Base-by-base conservation (phyloP, 2,888 invertebrate species). In the Patella depressa region DNA sequence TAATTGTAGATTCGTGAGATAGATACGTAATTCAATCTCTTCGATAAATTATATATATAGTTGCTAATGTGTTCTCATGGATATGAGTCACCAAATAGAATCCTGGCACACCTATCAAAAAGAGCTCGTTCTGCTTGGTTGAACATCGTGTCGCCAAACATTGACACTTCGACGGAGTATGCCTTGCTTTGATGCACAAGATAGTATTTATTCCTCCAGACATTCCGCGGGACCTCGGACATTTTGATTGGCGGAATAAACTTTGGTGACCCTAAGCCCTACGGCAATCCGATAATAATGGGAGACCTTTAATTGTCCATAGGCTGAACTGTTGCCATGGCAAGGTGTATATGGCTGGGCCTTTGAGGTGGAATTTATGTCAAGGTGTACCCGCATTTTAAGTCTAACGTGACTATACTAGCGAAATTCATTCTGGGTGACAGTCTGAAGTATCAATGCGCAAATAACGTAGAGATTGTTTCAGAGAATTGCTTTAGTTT, bases 71-170 rank as follows among this genome's bases (percentile, higher is more conserved):
- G 65, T 65, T 65, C 65, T 24, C 65, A 65, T 65, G 19, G 24
- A 15, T 65, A 65, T 65, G 65, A 19, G 19, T 19, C 65, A 65
- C 19, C 19, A 65, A 65, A 65, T 24, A 65, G 65, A 65, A 65
- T 65, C 65, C 65, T 65, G 65, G 65, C 65, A 65, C 65, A 65
- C 65, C 65, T 65, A 65, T 65, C 65, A 65, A 65, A 65, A 24
- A 65, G 19, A 24, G 19, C 24, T 24, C 24, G 65, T 65, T 65
- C 24, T 65, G 65, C 65, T 24, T 65, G 19, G 65, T 24, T 65
- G 65, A 65, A 65, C 65, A 65, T 24, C 65, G 24, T 24, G 65
- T 65, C 65, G 65, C 65, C 65, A 65, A 65, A 65, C 65, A 65
- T 65, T 65, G 65, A 65, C 65, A 65, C 24, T 65, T 24, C 9